Conservation (phyloP, 2,888 invertebrate species). For the Ceramica pisi region DNA sequence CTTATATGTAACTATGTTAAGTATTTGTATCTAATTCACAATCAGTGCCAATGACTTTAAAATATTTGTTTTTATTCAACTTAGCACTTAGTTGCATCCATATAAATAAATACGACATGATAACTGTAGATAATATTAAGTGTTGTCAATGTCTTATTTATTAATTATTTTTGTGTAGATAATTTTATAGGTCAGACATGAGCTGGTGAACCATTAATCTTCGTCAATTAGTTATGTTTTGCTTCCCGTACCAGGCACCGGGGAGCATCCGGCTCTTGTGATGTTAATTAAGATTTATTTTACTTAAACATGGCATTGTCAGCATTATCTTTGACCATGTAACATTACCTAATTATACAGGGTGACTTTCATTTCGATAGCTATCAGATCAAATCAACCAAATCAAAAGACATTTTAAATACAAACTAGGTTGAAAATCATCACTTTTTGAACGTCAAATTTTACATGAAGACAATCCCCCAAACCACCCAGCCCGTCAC, state of each 20-base stretch:
- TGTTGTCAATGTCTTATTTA: slow-evolving; percentile 54
- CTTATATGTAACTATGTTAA: neutral
- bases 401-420: too few species aligned
- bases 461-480: too few species aligned
- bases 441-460: too few species aligned
- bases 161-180: slow-evolving; percentile 57
- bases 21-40: too few species aligned
- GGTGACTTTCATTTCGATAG: too few species aligned
- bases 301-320: too few species aligned
- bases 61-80: slow-evolving; percentile 38
- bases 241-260: slow-evolving; percentile 51
- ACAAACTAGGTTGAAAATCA: too few species aligned
- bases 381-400: too few species aligned
- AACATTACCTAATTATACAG: too few species aligned
- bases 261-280: slow-evolving; percentile 1
- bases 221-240: slow-evolving; percentile 15
- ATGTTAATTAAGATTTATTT: slow-evolving; percentile 7
- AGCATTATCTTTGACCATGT: too few species aligned
- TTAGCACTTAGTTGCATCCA: slow-evolving; percentile 37
- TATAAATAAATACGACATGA: slow-evolving; percentile 47
- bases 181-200: slow-evolving; percentile 46
- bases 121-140: slow-evolving; percentile 39
- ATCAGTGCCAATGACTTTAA: slow-evolving; percentile 18
- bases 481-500: too few species aligned
- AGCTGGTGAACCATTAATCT: slow-evolving; percentile 24